Evolutionary conservation across 2,113 vertebrate genomes (phyloP).

Genomic region (Atlantisia rogersi): DNA sequence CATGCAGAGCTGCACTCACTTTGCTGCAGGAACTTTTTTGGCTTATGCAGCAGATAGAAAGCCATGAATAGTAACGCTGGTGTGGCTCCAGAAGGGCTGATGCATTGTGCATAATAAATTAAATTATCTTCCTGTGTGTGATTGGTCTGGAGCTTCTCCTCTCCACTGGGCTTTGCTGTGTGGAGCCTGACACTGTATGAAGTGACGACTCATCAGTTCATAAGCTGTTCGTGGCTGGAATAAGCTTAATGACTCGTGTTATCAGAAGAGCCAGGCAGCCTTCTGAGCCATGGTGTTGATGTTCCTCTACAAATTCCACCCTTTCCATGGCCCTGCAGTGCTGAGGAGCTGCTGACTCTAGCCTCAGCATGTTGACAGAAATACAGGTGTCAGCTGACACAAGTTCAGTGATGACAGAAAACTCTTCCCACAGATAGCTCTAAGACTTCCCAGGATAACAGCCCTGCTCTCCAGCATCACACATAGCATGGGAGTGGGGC

Average conservation of each 20-base stretch:
- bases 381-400: neutral
- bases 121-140: neutral
- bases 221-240: neutral
- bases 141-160: neutral
- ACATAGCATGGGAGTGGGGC: neutral
- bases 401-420: neutral
- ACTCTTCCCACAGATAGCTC: neutral
- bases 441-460: neutral
- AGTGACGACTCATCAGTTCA: neutral
- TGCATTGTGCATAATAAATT: neutral
- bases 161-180: neutral
- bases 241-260: neutral
- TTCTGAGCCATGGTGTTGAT: neutral
- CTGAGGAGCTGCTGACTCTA: neutral
- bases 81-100: neutral
- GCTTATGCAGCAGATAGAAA: neutral
- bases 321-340: too few relatives aligned
- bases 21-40: neutral
- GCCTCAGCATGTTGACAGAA: neutral
- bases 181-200: neutral
- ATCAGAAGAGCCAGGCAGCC: neutral
- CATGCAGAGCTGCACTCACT: accelerated
- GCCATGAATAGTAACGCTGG: neutral
- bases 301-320: neutral
- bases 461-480: neutral